These are phyloP conservation scores for Centroberyx gerrardi DNA, from an alignment of 2,797 vertebrate species.

Conservation along the genomic window DNA sequence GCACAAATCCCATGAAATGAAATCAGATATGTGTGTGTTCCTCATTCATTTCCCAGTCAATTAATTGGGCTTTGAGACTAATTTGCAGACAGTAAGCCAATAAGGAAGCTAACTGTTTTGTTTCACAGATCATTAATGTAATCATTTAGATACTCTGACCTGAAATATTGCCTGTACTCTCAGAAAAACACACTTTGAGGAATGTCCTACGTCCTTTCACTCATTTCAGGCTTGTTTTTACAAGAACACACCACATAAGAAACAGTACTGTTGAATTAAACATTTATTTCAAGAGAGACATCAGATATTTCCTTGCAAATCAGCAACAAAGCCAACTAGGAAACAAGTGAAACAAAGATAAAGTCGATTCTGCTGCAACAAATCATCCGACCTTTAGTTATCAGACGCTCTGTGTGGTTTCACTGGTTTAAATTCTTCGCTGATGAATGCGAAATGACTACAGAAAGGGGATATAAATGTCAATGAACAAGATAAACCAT, in stretches of 20 bases:
- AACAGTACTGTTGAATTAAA: constrained; percentile 36
- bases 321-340: constrained; percentile 41
- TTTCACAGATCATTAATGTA: no score
- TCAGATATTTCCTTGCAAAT: constrained; percentile 49
- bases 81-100: no score
- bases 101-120: no score
- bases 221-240: neutral
- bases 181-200: no score
- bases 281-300: constrained; percentile 65
- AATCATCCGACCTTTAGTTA: neutral
- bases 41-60: neutral
- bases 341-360: constrained; percentile 26
- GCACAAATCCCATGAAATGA: neutral
- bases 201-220: no score
- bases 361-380: constrained; percentile 15
- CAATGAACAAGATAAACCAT: neutral
- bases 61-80: no score
- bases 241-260: constrained; percentile 22
- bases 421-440: neutral
- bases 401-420: no score
- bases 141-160: no score
- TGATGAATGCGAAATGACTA: neutral
- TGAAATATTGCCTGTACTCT: no score
- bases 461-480: neutral
- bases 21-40: neutral